Conservation (phyloP, 2,888 invertebrate species). For the Euplexia lucipara region DNA sequence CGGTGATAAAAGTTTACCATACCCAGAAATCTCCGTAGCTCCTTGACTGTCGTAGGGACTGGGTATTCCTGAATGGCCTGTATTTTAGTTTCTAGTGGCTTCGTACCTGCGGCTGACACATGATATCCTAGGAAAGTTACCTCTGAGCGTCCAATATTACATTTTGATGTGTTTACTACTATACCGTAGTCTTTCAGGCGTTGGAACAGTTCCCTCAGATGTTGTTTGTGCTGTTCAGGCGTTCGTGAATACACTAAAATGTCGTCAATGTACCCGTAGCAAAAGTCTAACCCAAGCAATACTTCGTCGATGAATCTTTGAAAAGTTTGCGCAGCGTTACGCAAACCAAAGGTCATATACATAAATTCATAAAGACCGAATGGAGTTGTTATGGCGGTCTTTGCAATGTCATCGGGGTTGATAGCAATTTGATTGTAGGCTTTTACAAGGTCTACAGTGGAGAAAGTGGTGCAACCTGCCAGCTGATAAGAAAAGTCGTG, state of each 20-base stretch:
- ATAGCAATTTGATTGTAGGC: background rate
- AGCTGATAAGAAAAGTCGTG: too few relatives aligned
- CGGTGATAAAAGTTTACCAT: slow-evolving; percentile 9
- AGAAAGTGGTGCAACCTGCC: too few relatives aligned
- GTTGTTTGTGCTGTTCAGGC: background rate
- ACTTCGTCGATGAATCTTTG: slow-evolving; percentile 1
- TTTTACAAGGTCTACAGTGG: too few relatives aligned
- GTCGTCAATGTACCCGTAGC: background rate
- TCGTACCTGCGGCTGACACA: background rate
- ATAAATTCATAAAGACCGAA: slow-evolving; percentile 6
- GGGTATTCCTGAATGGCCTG: slow-evolving; percentile 11
- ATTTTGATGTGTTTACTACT: background rate
- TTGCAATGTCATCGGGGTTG: slow-evolving; percentile 2
- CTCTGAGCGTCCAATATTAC: background rate
- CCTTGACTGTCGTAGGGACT: slow-evolving; percentile 6
- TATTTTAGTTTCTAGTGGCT: background rate
- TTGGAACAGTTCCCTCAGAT: background rate
- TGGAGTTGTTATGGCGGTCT: background rate
- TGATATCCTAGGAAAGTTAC: slow-evolving; percentile 5
- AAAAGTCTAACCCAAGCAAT: background rate
- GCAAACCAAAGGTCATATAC: slow-evolving; percentile 11
- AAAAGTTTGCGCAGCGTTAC: slow-evolving; percentile 6
- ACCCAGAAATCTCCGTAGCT: slow-evolving; percentile 3
- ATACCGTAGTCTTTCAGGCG: background rate
- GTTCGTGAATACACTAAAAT: background rate